Base-by-base conservation (phyloP, 2,888 invertebrate species). In the Eupithecia vulgata region DNA sequence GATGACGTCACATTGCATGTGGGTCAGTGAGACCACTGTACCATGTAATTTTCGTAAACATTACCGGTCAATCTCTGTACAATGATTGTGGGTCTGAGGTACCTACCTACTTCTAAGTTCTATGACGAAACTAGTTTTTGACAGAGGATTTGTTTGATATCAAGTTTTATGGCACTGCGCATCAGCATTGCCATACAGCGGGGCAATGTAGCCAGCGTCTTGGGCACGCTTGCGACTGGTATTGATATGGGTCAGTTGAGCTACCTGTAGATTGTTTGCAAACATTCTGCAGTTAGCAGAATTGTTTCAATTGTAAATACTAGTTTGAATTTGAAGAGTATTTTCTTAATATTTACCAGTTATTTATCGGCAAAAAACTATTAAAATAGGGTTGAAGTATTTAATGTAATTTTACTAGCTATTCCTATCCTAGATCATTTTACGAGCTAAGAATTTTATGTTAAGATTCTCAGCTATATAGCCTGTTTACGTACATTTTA, bases 21-120 rank as follows among this genome's bases (percentile, higher is more conserved):
- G 74, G 82, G 84, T 86, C 85, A 83, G 76, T 77, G 72, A 78
- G 65, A 72, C 75, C 37, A 21, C 37, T 15, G 34, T 61, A 61
- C 15, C 65, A n/a, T 40, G 40, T 65, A 65, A 65, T 65, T 40
- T 65, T 40, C 12, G 12, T 37, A 59, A 66, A 48, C 34, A 48
- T 48, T 67, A 67, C 48, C 30, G 34, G n/a, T 15, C 25, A 34
- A 30, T 57, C 57, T 57, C 57, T 57, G 21, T 52, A 21, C 57
- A 13, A 30, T 45, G 48, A 48, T 48, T 37, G 21, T 21, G 5
- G 57, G 25, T 66, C 45, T 66, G 4, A 30, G 42, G 8, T 25
- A 25, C 57, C 25, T 25, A 25, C 57, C 25, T 52, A 25, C 57
- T 57, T 52, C 7, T 10, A 52, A 21, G 10, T 21, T 25, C 25